These are phyloP conservation scores for Pygathrix nemaeus DNA, from an alignment of 2,113 vertebrate genomes.

Conservation along the genomic window DNA sequence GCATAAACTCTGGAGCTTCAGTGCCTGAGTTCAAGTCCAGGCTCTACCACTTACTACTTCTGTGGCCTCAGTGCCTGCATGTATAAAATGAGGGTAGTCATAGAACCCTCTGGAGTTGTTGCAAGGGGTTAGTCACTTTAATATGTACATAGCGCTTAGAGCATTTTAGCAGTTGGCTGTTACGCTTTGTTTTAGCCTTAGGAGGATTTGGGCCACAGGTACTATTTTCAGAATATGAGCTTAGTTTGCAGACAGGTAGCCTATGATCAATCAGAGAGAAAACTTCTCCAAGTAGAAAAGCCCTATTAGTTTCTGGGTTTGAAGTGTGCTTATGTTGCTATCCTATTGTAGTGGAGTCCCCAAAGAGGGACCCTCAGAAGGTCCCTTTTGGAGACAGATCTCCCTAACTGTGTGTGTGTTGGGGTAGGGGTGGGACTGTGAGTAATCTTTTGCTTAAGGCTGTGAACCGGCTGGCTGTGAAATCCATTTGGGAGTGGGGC, in stretches of 20 bases:
- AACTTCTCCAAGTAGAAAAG: background rate
- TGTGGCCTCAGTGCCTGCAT: background rate
- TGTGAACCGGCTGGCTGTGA: slow-evolving; percentile 15
- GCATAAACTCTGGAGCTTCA: background rate
- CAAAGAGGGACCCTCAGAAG: background rate
- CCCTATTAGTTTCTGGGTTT: background rate
- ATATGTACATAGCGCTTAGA: background rate
- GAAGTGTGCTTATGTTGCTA: background rate
- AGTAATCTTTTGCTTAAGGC: slow-evolving; percentile 1
- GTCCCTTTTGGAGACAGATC: background rate
- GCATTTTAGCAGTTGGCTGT: background rate
- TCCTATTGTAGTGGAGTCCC: background rate
- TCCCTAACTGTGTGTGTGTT: background rate
- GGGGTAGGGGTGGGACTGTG: background rate
- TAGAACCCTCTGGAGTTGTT: background rate
- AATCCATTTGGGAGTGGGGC: slow-evolving; percentile 32
- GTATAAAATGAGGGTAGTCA: background rate
- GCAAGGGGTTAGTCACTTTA: background rate
- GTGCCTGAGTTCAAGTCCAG: background rate
- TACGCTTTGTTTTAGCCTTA: background rate
- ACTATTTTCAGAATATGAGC: background rate
- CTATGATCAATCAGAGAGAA: background rate
- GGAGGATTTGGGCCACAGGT: background rate
- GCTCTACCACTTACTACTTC: background rate
- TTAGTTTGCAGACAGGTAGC: background rate